Base-by-base conservation (phyloP, 2,113 vertebrate species). In the Menura novaehollandiae region DNA sequence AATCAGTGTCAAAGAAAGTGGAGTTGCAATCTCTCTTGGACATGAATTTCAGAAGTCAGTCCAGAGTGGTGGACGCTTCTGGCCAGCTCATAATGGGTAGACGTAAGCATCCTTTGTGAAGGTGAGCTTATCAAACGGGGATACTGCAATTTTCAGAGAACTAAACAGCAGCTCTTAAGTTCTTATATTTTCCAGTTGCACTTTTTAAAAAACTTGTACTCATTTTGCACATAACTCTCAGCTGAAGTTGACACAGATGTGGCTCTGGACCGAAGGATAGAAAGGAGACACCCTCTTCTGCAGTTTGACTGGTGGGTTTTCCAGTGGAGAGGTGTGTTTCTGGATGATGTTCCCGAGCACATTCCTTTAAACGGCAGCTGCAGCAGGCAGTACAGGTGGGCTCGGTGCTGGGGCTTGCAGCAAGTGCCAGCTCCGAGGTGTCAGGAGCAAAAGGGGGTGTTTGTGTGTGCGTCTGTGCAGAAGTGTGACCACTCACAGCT, bases 121-220 rank as follows among this genome's bases (percentile, higher is more conserved):
- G 92, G 78, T 88, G 94, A 97, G 97, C 93, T 72, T 91, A 69
- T 87, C 77, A 68, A 87, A 93, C 21, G 94, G 97, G 98, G 98
- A 98, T 98, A 98, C 98, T 98, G 98, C 96, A 97, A 85, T 98
- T 98, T 98, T 98, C 97, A 82, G 89, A 97, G 95, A 93, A 92
- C 90, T 89, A 86, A 95, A 74, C 66, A 97, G 97, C 97, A 97
- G 96, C 97, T 97, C 90, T 47, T 94, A 91, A 92, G 85, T 95
- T 94, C 96, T 97, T 96, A 96, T 94, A 53, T 97, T 97, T 97
- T 98, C 96, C 96, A 91, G 66, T 92, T 95, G 95, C 30, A 78
- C 76, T 97, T 91, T 78, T 83, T 37, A 0, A 94, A 91, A 79
- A 93, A 91, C 95, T 96, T 72, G 88, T 91, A 97, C 97, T 97